These are phyloP conservation scores for Blennius ocellaris DNA, from an alignment of 2,113 vertebrate genomes.

Conservation along the genomic window DNA sequence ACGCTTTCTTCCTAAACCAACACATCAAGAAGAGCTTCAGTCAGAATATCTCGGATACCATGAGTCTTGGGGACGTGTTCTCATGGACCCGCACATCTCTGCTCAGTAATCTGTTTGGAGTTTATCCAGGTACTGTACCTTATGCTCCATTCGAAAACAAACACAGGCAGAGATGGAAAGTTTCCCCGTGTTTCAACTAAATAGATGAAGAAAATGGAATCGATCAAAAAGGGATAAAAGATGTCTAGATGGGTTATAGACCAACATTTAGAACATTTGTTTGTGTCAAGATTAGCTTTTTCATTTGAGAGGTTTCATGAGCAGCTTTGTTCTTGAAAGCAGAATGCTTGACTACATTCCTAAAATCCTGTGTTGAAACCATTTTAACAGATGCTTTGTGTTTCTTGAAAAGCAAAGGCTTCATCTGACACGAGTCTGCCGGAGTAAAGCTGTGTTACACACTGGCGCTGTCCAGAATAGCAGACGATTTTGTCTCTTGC, in stretches of 20 bases:
- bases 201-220: too few relatives aligned
- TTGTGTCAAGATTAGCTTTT: too few relatives aligned
- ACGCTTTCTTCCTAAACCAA: conserved; percentile 88
- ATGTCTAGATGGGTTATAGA: too few relatives aligned
- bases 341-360: not conserved
- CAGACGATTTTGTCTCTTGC: not conserved
- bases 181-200: too few relatives aligned
- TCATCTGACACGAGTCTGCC: not conserved
- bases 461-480: not conserved
- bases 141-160: accelerated
- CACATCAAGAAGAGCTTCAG: conserved; percentile 90
- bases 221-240: too few relatives aligned
- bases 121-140: conserved; percentile 88
- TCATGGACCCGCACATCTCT: conserved; percentile 88
- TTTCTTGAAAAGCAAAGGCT: not conserved
- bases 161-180: too few relatives aligned
- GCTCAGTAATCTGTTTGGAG: conserved; percentile 87
- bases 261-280: too few relatives aligned
- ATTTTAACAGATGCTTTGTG: not conserved
- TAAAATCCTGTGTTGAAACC: not conserved
- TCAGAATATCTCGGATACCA: conserved; percentile 62
- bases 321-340: not conserved
- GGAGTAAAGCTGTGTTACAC: not conserved
- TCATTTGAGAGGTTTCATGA: too few relatives aligned
- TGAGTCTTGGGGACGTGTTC: conserved; percentile 86